These are phyloP conservation scores for Notarius lentiginosus DNA, from an alignment of 2,113 vertebrate genomes.

Conservation along the genomic window DNA sequence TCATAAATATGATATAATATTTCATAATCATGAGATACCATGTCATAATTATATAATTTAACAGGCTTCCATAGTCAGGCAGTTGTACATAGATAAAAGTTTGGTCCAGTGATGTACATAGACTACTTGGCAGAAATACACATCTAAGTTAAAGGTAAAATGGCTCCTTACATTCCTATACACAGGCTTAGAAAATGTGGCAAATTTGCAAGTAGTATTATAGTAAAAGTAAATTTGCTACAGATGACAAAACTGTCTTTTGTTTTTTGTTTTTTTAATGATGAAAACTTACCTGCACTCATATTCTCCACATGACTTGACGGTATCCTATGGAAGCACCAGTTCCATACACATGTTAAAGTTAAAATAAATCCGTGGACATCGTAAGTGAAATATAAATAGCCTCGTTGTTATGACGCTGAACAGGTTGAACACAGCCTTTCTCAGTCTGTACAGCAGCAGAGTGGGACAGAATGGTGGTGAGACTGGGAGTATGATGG, in stretches of 20 bases:
- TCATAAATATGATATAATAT: too few relatives aligned
- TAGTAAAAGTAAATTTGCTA: not conserved
- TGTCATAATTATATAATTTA: too few relatives aligned
- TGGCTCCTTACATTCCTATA: not conserved
- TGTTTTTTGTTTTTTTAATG: not conserved
- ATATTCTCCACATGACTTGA: conserved; percentile 32
- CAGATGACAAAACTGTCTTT: not conserved
- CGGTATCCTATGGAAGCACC: not conserved
- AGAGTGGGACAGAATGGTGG: not conserved
- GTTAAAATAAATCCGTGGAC: not conserved
- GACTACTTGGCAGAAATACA: not conserved
- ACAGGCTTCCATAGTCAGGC: too few relatives aligned
- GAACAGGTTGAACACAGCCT: not conserved
- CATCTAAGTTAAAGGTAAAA: not conserved
- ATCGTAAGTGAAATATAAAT: not conserved
- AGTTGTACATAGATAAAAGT: not conserved
- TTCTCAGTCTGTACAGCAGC: not conserved
- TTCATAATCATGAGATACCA: too few relatives aligned
- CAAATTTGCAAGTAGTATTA: not conserved
- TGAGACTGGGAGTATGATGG: conserved; percentile 20
- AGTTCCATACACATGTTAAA: not conserved
- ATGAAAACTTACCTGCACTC: conserved; percentile 43
- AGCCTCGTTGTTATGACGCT: not conserved
- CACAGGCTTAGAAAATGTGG: not conserved
- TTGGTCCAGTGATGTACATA: not conserved